Evolutionary conservation across 2,113 vertebrate species (phyloP), one percentile per base, ranked within the genome.

Genomic region (Gallinago paraguaiae): DNA sequence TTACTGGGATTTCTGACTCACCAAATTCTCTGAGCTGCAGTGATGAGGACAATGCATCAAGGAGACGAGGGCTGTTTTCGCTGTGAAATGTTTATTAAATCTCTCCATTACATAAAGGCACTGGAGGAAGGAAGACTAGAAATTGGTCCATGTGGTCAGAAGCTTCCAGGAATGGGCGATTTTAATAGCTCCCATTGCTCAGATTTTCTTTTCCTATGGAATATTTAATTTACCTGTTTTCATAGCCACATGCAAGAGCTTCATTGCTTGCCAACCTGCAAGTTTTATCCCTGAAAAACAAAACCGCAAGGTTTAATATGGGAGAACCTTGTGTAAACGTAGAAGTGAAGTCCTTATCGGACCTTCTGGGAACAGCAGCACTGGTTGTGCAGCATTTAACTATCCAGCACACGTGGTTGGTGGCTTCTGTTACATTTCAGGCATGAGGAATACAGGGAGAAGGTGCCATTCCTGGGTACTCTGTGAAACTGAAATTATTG

Each of bases 111-210:
- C 45, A 33, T 89, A 86, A 84, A 6, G 31, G 76, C 10, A 13
- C 31, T 72, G 74, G 67, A 96, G 95, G 95, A 93, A 95, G 95
- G 93, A 95, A 97, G 92, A 24, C 91, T 95, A 90, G 23, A 94
- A 96, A 90, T 77, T 56, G 81, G 82, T 81, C 76, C 16, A 0
- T 86, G 72, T 57, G 25, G 31, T 76, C 87, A 92, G 76, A 65
- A 54, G 92, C 78, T 97, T 96, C 83, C 97, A 92, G 86, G 88
- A 97, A 96, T 43, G 50, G 59, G 39, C 54, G 83, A 68, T 77
- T 93, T 87, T 93, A 89, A 74, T 72, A 80, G 51, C 83, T 95
- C 88, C 90, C 48, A 88, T 89, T 96, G 86, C 80, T 92, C 92
- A 75, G 74, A 60, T 35, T 91, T 96, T 95, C 85, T 95, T 84